Evolutionary conservation across 2,113 vertebrate species (phyloP).

Genomic region (Canis aureus): DNA sequence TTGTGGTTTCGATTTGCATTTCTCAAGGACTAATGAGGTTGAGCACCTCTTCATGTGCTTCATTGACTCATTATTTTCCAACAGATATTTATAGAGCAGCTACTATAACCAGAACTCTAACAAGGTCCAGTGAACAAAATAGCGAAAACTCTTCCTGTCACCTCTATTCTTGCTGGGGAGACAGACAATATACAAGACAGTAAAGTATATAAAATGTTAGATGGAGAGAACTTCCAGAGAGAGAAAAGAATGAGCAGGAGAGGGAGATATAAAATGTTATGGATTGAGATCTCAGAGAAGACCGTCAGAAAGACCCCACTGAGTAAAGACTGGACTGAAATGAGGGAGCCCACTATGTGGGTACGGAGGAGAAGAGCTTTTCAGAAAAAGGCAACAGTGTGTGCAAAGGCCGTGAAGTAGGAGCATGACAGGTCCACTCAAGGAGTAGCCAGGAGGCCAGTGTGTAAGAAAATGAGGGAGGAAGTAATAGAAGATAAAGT

Average conservation of each 20-base stretch:
- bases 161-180: neutral
- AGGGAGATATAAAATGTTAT: neutral
- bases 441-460: neutral
- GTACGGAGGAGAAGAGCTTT: neutral
- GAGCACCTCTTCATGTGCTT: neutral
- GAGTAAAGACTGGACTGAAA: neutral
- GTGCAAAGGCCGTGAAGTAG: neutral
- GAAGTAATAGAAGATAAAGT: neutral
- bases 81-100: neutral
- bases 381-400: neutral
- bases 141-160: neutral
- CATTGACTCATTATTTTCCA: neutral
- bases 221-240: neutral
- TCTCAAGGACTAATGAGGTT: neutral
- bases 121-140: neutral
- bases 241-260: neutral
- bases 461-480: neutral
- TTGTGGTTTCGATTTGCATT: neutral
- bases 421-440: rapidly evolving
- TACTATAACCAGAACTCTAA: neutral
- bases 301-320: neutral
- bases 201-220: neutral
- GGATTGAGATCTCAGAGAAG: neutral
- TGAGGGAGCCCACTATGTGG: rapidly evolving
- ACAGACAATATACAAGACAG: neutral